These are phyloP conservation scores for Smutsia gigantea DNA, from an alignment of 2,797 vertebrate species.

Conservation along the genomic window DNA sequence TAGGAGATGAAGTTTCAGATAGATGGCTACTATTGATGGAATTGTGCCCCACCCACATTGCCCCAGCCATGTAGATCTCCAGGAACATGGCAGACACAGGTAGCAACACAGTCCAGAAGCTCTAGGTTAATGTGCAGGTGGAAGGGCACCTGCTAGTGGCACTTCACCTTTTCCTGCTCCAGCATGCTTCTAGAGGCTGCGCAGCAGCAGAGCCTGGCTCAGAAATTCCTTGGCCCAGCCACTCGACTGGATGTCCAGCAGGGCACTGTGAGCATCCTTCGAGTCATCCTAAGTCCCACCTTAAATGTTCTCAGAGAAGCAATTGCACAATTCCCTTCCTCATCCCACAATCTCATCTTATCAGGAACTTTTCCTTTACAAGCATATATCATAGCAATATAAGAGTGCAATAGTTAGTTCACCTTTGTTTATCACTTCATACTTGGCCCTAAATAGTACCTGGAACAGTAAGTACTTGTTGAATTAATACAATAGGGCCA, in stretches of 20 bases:
- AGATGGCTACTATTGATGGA: background rate
- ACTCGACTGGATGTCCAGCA: constrained; percentile 92
- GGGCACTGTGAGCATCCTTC: constrained; percentile 91
- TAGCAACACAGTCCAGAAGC: constrained; percentile 91
- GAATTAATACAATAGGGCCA: background rate
- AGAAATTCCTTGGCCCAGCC: constrained; percentile 91
- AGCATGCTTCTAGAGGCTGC: constrained; percentile 92
- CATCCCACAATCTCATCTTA: constrained; percentile 82
- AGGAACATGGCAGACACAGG: constrained; percentile 91
- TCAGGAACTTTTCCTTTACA: background rate
- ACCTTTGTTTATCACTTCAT: background rate
- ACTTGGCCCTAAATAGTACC: background rate
- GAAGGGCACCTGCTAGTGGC: constrained; percentile 90
- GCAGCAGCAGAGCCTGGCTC: constrained; percentile 91
- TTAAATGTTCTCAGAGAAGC: background rate
- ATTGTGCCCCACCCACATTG: background rate
- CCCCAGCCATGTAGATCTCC: constrained; percentile 91
- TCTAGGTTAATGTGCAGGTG: constrained; percentile 94
- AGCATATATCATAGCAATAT: background rate
- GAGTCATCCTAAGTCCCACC: constrained; percentile 59
- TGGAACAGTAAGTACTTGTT: background rate
- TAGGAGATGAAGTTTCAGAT: background rate
- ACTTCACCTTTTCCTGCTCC: constrained; percentile 93
- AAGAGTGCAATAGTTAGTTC: background rate
- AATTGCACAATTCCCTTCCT: background rate